Evolutionary conservation across 2,113 vertebrate genomes (phyloP).

Genomic region (Prunella himalayana): DNA sequence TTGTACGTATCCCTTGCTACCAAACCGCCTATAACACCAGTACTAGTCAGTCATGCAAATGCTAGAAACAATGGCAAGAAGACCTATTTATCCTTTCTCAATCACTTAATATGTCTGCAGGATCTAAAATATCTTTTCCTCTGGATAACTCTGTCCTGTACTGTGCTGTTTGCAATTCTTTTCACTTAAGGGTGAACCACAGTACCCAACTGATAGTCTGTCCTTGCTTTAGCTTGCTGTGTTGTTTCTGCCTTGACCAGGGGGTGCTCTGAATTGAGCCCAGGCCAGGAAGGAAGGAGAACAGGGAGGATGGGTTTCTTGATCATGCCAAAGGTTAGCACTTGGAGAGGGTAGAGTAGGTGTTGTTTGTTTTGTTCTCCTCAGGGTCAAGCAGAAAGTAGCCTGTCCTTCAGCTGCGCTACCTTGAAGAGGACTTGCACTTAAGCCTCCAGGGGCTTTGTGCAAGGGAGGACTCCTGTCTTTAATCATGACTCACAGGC

Average conservation of each 20-base stretch:
- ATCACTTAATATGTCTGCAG: neutral
- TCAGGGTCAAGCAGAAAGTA: neutral
- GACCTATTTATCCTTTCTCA: neutral
- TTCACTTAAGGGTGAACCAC: neutral
- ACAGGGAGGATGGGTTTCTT: neutral
- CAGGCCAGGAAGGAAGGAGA: neutral
- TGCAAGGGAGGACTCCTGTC: neutral
- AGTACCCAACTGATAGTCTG: neutral
- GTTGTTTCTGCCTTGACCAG: neutral
- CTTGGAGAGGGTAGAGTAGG: neutral
- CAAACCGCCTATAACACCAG: neutral
- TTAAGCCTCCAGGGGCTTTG: neutral
- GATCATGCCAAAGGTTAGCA: neutral
- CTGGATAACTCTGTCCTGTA: neutral
- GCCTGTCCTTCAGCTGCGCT: neutral
- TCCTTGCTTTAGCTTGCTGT: neutral
- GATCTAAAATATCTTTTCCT: neutral
- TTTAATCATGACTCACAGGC: neutral
- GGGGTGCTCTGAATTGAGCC: neutral
- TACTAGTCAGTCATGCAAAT: neutral
- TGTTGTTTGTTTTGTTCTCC: neutral
- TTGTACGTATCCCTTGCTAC: neutral
- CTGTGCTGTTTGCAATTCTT: neutral
- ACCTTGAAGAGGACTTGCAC: neutral
- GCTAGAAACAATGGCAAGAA: neutral